These are phyloP conservation scores for Trachythela sp. DNA, from an alignment of 64 coral and sea anemone genomes.

Conservation along the genomic window DNA sequence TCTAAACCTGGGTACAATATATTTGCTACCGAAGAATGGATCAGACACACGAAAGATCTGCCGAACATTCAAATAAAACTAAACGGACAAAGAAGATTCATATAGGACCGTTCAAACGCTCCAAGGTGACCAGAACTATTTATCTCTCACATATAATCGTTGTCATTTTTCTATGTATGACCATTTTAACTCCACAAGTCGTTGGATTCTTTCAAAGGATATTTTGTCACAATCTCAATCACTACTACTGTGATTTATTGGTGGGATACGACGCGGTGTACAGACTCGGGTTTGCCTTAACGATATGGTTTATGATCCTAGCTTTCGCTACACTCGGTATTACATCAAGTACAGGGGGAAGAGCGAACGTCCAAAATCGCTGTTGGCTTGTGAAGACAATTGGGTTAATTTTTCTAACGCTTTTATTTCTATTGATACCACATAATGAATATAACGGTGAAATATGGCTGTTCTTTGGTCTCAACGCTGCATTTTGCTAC, in stretches of 20 bases:
- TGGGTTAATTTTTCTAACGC: slow-evolving; percentile 44
- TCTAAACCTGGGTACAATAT: too few species aligned
- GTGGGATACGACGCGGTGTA: slow-evolving; percentile 78
- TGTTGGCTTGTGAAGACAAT: slow-evolving; percentile 83
- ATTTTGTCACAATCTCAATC: slow-evolving; percentile 68
- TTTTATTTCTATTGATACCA: slow-evolving; percentile 73
- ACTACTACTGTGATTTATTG: slow-evolving; percentile 72
- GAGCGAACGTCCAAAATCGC: slow-evolving; percentile 67
- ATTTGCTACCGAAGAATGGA: too few species aligned
- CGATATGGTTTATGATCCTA: slow-evolving; percentile 61
- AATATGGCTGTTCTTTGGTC: slow-evolving; percentile 91
- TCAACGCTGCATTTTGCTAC: slow-evolving; percentile 86
- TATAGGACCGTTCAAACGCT: slow-evolving; percentile 50
- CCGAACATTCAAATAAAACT: too few species aligned
- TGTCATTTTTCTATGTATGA: slow-evolving; percentile 63
- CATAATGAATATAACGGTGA: slow-evolving; percentile 90
- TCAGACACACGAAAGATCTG: neutral
- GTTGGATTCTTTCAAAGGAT: slow-evolving; percentile 39
- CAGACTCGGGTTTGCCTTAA: slow-evolving; percentile 61
- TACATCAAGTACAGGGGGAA: slow-evolving; percentile 39
- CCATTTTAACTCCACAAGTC: slow-evolving; percentile 69
- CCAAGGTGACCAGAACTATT: slow-evolving; percentile 63
- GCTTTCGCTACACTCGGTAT: slow-evolving; percentile 56
- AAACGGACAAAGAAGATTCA: too few species aligned
- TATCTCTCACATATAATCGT: slow-evolving; percentile 73